These are phyloP conservation scores for Acestrorhynchus altus DNA, from an alignment of 2,797 vertebrate genomes.

Conservation along the genomic window DNA sequence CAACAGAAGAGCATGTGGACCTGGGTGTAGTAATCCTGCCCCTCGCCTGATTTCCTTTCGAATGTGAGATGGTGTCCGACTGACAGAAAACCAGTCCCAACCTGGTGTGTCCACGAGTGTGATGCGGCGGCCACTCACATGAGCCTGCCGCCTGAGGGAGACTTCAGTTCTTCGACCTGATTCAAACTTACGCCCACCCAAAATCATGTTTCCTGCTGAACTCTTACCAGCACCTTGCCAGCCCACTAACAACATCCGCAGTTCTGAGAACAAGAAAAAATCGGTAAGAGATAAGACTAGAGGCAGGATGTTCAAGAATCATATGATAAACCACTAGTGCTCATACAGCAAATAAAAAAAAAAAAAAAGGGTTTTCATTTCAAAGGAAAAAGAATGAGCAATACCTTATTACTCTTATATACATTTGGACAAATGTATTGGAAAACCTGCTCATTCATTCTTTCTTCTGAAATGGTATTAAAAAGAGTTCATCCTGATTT, in stretches of 20 bases:
- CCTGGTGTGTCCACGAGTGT: conserved; percentile 82
- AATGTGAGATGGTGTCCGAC: conserved; percentile 74
- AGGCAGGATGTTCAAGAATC: neutral
- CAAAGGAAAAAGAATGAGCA: no score
- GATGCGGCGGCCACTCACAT: conserved; percentile 75
- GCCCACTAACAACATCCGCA: conserved; percentile 77
- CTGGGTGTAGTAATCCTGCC: conserved; percentile 76
- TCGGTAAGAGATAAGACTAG: neutral
- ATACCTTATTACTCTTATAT: no score
- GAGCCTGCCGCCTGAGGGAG: conserved; percentile 75
- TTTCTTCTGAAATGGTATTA: no score
- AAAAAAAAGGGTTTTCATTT: neutral
- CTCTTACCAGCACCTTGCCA: conserved; percentile 83
- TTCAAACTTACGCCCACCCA: conserved; percentile 76
- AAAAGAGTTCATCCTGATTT: no score
- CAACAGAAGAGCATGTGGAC: conserved; percentile 79
- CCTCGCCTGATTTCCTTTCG: conserved; percentile 77
- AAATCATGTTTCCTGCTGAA: conserved; percentile 79
- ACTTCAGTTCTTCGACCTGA: conserved; percentile 76
- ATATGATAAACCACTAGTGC: no score
- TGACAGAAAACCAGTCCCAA: conserved; percentile 81
- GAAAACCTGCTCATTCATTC: no score
- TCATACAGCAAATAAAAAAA: neutral
- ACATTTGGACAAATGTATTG: no score
- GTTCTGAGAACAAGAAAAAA: conserved; percentile 62